Evolutionary conservation across 2,113 vertebrate genomes (phyloP), one percentile per base, ranked within the genome.

Genomic region (Tapirus terrestris): DNA sequence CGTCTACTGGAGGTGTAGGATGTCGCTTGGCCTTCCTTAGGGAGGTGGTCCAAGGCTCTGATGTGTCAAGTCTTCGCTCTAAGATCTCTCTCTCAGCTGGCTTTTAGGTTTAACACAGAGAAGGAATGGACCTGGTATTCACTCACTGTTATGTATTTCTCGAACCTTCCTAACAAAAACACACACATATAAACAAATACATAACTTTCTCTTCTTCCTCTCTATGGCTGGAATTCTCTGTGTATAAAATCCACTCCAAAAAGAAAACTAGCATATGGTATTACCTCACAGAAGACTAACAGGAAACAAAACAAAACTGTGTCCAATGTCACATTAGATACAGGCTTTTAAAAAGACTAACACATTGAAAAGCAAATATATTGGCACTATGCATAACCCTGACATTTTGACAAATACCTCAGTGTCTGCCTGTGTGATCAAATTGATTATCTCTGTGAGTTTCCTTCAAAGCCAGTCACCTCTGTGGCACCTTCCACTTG

Each of bases 321-420:
- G 58, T 86, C 73, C 89, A 48, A 53, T 96, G 83, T 96, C 16
- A 10, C 81, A 67, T 80, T 90, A 96, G 84, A 92, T 96, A 72
- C 11, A 95, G 65, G 68, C 75, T 97, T 96, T 97, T 96, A 43
- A 89, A 92, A 95, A 97, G 95, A 96, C 89, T 92, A 96, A 98
- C 92, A 80, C 76, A 79, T 92, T 33, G 81, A 92, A 97, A 97
- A 95, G 80, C 80, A 90, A 97, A 97, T 96, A 90, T 86, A 95
- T 96, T 65, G 97, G 72, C 63, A 56, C 83, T 96, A 94, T 96
- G 96, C 86, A 92, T 94, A 97, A 97, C 80, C 89, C 84, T 92
- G 97, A 96, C 96, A 96, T 93, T 92, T 97, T 98, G 97, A 97
- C 84, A 98, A 97, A 97, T 97, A 96, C 79, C 56, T 97, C 83